Evolutionary conservation across 2,888 invertebrate species (phyloP), one percentile per base, ranked within the genome.

Genomic region (Drosophila seclusa): DNA sequence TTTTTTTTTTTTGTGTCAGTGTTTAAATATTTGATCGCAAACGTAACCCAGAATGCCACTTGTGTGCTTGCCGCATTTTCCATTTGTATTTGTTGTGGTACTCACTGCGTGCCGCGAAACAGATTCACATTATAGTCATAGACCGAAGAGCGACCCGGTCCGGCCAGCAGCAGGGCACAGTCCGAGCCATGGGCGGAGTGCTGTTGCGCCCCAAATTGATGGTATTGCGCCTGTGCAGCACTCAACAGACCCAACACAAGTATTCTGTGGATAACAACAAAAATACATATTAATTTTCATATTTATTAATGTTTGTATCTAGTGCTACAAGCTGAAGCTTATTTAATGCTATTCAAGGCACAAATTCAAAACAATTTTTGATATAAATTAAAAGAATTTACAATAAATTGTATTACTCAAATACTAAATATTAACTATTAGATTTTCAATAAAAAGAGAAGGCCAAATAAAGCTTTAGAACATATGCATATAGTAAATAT

Each of bases 111-210:
- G 79, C 97, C 97, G 87, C 97, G 95, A 57, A 98, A 95, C 73
- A 97, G 94, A 94, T 97, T 97, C 86, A 96, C 95, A 90, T 96
- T 96, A 93, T 97, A 97, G 93, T 98, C 97, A 90, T 96, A 97
- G 21, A 96, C 95, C 68, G 96, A 97, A 78, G 96, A 96, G 87
- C 96, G 95, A 66, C 96, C 97, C 0, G 96, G 96, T 16, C 97
- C 96, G 76, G 95, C 94, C 76, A 98, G 94, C 85, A 97, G 94
- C 52, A 97, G 94, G 10, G 97, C 97, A 93, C 97, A 97, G 89
- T 97, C 97, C 34, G 94, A 93, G 70, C 94, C 94, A 70, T 90
- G 83, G 40, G 90, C 82, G 54, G 92, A 89, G 59, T 92, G 91
- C 48, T 92, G 75, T 18, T 88, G 91, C 52, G 91, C 85, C 42